Evolutionary conservation across 2,113 vertebrate species (phyloP).

Genomic region (Macrotis lagotis): DNA sequence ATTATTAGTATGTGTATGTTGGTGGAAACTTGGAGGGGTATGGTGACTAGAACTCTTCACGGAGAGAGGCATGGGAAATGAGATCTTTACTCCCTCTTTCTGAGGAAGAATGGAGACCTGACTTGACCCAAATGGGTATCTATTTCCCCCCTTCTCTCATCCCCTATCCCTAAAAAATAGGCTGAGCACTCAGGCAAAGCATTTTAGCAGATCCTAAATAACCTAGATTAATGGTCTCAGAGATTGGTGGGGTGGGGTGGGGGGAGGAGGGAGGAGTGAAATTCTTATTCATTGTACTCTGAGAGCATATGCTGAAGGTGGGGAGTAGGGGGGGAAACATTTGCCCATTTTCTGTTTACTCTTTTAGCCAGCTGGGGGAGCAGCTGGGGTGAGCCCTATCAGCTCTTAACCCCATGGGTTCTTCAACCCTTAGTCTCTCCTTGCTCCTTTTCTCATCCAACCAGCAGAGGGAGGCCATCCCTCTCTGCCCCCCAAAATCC

Average conservation of each 20-base stretch:
- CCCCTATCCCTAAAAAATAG: not conserved
- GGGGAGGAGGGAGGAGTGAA: not conserved
- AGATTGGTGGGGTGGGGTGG: not conserved
- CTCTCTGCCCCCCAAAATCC: not conserved
- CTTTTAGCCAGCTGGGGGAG: not conserved
- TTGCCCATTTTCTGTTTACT: not conserved
- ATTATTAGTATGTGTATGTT: not conserved
- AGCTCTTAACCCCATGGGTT: not conserved
- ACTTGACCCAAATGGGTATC: not conserved
- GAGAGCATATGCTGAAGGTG: not conserved
- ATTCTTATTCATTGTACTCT: not conserved
- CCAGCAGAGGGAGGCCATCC: not conserved
- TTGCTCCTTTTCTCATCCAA: not conserved
- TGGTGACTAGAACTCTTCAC: not conserved
- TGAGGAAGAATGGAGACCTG: not conserved
- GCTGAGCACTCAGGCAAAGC: not conserved
- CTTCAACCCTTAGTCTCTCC: not conserved
- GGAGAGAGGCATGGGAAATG: not conserved
- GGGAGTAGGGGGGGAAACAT: not conserved
- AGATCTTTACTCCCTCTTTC: not conserved
- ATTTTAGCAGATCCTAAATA: not conserved
- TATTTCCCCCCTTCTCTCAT: not conserved
- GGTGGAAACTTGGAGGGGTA: not conserved
- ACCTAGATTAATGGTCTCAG: not conserved
- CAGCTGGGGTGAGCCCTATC: not conserved